Base-by-base conservation (phyloP, 1,140 invertebrate genomes). In the Metaphire vulgaris region DNA sequence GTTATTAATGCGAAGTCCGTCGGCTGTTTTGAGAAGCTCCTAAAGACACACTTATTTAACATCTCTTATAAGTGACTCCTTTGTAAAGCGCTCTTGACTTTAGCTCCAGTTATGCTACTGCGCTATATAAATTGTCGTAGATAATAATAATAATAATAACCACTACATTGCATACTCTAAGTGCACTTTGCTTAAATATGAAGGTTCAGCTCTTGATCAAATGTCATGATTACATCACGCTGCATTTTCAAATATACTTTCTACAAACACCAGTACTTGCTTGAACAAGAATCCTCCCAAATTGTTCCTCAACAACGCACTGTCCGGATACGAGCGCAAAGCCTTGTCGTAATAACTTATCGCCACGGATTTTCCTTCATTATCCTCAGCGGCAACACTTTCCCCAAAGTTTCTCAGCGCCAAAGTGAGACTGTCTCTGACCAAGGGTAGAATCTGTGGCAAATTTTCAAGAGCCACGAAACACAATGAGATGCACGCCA, bases 291-390 rank as follows among this genome's bases (percentile, higher is more conserved):
- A 86, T 78, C 82, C 82, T 32, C 85, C 86, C 71, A 86, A 81
- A 76, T 83, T 84, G 72, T 83, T 86, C n/a, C 86, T 75, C 29
- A 87, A 77, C 29, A 80, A 74, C 77, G 84, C 84, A 80, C 83
- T 82, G 29, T 85, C 81, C 68, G 83, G 83, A 76, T 82, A 86
- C 2, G 86, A 64, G 74, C 85, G 81, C 70, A 85, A 81, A 12
- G 86, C 87, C 81, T 87, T 81, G 34, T 86, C 82, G 81, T 87
- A 88, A 74, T 84, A 85, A 31, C 82, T 80, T 74, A 87, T 85
- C 14, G 88, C 75, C 41, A 56, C 6, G 6, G 41, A 6, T 56
- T 56, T 56, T 12, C 21, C 41, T 56, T 56, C 41, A 70, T 87
- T 83, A 31, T 83, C 80, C 0, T 80, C 71, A 74, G 79, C 73